Evolutionary conservation across 2,888 invertebrate species (phyloP).

Genomic region (Cybosia mesomella): DNA sequence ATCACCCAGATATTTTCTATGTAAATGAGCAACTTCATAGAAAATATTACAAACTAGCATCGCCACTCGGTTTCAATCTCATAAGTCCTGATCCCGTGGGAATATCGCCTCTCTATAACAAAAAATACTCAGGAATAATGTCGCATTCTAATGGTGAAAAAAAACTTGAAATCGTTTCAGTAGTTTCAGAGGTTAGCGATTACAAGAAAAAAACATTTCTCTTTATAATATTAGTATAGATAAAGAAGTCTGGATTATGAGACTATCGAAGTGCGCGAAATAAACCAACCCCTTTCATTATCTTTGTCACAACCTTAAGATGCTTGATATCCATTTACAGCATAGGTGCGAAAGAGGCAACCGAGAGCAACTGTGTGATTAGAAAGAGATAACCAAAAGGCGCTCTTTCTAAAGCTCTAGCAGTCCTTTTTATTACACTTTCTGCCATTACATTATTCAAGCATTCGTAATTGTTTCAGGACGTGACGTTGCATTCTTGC

Average conservation of each 20-base stretch:
- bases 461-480: constrained; percentile 20
- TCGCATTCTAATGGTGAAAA: too few species aligned
- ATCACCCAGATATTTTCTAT: too few species aligned
- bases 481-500: constrained; percentile 31
- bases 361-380: not conserved
- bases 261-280: not conserved
- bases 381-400: not conserved
- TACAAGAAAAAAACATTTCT: too few species aligned
- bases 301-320: not conserved
- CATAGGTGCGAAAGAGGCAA: not conserved
- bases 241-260: not conserved
- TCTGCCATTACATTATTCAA: constrained; percentile 4
- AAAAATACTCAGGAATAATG: too few species aligned
- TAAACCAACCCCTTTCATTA: not conserved
- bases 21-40: too few species aligned
- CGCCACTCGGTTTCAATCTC: too few species aligned
- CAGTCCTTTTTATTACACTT: constrained; percentile 15
- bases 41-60: too few species aligned
- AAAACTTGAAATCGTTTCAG: too few species aligned
- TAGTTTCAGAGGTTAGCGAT: too few species aligned
- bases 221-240: too few species aligned
- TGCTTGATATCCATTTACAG: constrained; percentile 5
- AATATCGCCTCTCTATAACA: too few species aligned
- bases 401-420: not conserved
- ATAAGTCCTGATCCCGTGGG: too few species aligned